phyloP scores from a whole-genome alignment of 2,888 invertebrate species.

The Drosophila multiciliata region DNA sequence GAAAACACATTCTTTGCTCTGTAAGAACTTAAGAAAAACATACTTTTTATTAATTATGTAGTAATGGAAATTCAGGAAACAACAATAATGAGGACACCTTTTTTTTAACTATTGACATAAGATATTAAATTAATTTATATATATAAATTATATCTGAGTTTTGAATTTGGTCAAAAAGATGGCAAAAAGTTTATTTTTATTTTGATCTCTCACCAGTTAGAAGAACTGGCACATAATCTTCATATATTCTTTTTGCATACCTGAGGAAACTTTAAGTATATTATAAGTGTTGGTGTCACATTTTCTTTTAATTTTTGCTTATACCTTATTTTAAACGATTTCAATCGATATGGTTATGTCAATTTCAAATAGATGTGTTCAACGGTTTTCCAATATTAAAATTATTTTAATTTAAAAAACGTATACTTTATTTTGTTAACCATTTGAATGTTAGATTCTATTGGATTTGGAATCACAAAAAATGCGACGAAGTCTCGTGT shows the following conservation, averaged over 20 bases:
- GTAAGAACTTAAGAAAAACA: not conserved
- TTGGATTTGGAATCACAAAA: conserved; percentile 23
- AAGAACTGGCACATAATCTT: not conserved
- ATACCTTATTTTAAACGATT: not conserved
- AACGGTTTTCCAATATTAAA: not conserved
- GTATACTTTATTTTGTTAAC: conserved; percentile 3
- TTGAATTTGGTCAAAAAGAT: not conserved
- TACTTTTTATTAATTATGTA: not conserved
- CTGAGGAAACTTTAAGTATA: not conserved
- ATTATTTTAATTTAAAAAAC: not conserved
- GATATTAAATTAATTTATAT: too few species aligned
- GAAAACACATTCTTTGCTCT: not conserved
- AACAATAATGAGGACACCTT: not conserved
- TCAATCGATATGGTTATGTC: not conserved
- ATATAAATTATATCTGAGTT: too few species aligned
- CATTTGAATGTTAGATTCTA: conserved; percentile 1
- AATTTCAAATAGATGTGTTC: not conserved
- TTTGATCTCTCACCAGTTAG: not conserved
- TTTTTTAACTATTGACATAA: not conserved
- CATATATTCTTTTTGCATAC: too few species aligned
- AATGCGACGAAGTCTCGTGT: conserved; percentile 24
- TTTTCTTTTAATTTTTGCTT: not conserved
- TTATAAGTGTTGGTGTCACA: not conserved
- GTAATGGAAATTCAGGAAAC: not conserved
- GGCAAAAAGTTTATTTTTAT: not conserved